These are phyloP conservation scores for Ostrea denselamellosa DNA, from an alignment of 1,140 invertebrate genomes.

Conservation along the genomic window DNA sequence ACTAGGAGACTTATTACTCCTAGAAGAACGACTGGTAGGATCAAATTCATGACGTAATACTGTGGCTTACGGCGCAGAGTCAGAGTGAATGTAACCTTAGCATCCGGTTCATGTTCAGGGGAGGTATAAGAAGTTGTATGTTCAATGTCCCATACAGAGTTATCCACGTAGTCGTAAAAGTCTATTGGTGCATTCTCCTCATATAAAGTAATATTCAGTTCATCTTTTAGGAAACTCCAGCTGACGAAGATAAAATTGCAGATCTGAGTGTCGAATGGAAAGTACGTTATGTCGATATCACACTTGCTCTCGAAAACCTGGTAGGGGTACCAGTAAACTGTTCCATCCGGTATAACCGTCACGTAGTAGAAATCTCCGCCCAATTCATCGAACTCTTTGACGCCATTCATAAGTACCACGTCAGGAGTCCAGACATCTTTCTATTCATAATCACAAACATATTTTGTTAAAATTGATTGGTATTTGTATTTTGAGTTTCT, in stretches of 20 bases:
- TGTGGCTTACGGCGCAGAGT: slow-evolving; percentile 60
- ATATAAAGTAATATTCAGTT: not conserved
- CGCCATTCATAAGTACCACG: slow-evolving; percentile 42
- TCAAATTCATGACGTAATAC: slow-evolving; percentile 81
- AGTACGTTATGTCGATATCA: slow-evolving; percentile 42
- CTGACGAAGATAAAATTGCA: slow-evolving; percentile 35
- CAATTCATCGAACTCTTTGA: slow-evolving; percentile 28
- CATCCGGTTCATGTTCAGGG: not conserved
- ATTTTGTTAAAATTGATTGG: not conserved
- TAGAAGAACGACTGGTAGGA: slow-evolving; percentile 82
- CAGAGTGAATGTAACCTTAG: not conserved
- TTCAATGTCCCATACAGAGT: slow-evolving; percentile 16
- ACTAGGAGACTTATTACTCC: slow-evolving; percentile 81
- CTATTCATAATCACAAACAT: not conserved
- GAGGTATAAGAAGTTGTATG: not conserved
- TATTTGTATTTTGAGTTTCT: not conserved
- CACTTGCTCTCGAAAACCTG: slow-evolving; percentile 43
- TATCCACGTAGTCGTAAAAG: slow-evolving; percentile 17
- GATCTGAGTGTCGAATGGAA: slow-evolving; percentile 41
- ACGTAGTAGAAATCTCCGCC: slow-evolving; percentile 41
- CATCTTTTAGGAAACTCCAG: slow-evolving; percentile 19
- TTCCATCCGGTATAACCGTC: not conserved
- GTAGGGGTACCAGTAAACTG: slow-evolving; percentile 34
- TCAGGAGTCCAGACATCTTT: slow-evolving; percentile 46
- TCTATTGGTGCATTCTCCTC: not conserved